These are phyloP conservation scores for Caranx ignobilis DNA, from an alignment of 2,113 vertebrate species.

Conservation along the genomic window DNA sequence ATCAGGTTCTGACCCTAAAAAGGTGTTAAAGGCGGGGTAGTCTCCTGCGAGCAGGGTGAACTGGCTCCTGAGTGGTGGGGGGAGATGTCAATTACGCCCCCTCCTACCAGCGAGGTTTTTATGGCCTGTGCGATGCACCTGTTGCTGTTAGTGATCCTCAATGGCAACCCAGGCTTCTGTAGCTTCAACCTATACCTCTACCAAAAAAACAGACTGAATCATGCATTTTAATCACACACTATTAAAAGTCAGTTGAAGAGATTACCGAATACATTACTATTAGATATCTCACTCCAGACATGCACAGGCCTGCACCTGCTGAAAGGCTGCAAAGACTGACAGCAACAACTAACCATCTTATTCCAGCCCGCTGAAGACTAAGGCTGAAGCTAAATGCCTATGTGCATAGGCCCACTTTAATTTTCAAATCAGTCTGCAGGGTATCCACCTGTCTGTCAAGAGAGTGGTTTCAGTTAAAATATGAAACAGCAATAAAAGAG, in stretches of 20 bases:
- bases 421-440: background rate
- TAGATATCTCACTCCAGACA: background rate
- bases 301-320: background rate
- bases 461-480: background rate
- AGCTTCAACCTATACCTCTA: constrained; percentile 1
- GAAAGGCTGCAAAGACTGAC: background rate
- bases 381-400: constrained; percentile 21
- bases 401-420: background rate
- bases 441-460: background rate
- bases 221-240: background rate
- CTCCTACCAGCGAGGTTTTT: constrained; percentile 49
- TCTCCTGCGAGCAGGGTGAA: background rate
- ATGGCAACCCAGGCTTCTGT: constrained; percentile 42
- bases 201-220: background rate
- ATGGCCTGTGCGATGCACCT: constrained; percentile 80
- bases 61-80: constrained; percentile 56
- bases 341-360: constrained; percentile 11
- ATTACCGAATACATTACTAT: background rate
- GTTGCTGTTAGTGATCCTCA: constrained; percentile 80
- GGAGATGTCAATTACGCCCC: constrained; percentile 64
- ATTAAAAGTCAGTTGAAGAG: background rate
- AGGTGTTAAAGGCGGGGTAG: constrained; percentile 78
- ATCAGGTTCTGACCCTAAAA: constrained; percentile 84
- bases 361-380: constrained; percentile 15
- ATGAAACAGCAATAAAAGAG: background rate